phyloP scores from a whole-genome alignment of 2,888 invertebrate species.

The Pecten maximus region DNA sequence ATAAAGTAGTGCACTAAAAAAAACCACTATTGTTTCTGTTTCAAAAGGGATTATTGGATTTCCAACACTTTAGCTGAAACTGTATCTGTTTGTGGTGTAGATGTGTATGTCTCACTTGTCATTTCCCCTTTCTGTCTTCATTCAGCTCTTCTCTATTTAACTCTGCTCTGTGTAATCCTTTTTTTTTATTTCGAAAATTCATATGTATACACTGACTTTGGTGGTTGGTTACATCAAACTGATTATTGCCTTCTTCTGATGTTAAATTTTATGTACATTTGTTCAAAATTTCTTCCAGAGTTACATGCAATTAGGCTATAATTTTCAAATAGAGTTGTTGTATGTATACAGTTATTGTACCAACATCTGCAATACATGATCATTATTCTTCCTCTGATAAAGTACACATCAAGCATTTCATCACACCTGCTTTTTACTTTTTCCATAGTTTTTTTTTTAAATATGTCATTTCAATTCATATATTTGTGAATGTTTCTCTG shows the following conservation, averaged over 20 bases:
- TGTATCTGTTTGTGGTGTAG: background rate
- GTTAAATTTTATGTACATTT: background rate
- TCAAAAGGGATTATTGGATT: background rate
- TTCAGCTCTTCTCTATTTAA: background rate
- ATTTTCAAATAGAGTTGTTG: background rate
- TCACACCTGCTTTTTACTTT: background rate
- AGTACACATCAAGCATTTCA: background rate
- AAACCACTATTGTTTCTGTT: background rate
- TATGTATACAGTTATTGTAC: background rate
- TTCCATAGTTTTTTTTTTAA: background rate
- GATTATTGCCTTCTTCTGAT: background rate
- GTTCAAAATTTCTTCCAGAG: background rate
- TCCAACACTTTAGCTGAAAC: background rate
- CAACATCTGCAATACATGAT: too few relatives aligned
- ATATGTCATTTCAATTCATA: too few relatives aligned
- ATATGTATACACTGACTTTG: background rate
- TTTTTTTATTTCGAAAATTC: background rate
- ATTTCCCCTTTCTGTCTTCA: background rate
- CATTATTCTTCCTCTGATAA: too few relatives aligned
- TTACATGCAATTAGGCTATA: background rate
- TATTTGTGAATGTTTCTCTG: too few relatives aligned
- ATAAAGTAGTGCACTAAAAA: background rate
- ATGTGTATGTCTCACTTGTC: background rate
- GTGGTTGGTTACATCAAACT: conserved; percentile 8
- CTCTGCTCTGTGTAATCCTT: background rate